A percentile compares a stretch with the other conserved stretches of the same genome.
These are phyloP conservation scores for Prosopocoilus inquinatus DNA, from an alignment of 2,888 invertebrate species.

Conservation along the genomic window DNA sequence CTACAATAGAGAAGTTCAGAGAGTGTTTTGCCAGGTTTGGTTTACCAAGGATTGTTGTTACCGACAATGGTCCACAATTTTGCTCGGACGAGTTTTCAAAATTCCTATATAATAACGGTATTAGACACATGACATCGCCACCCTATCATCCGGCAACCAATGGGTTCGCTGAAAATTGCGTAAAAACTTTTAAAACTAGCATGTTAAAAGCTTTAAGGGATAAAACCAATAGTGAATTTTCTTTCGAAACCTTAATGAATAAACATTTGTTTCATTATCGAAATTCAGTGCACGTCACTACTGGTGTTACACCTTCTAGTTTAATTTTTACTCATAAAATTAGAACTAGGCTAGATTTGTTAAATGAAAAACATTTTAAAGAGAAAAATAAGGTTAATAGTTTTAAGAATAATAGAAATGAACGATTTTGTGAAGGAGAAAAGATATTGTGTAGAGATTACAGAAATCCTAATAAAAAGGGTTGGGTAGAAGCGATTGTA, in stretches of 20 bases:
- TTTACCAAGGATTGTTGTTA: conserved; percentile 22
- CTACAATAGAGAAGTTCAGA: conserved; percentile 19
- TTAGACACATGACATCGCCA: conserved; percentile 22
- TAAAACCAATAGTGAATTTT: no score
- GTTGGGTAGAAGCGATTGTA: conserved; percentile 1
- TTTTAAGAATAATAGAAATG: conserved; percentile 4
- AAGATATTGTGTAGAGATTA: conserved; percentile 7
- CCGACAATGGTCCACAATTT: conserved; percentile 27
- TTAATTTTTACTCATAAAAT: not conserved
- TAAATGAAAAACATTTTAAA: not conserved
- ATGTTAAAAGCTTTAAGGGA: no score
- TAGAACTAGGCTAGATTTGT: conserved; percentile 9
- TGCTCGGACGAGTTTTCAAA: conserved; percentile 21
- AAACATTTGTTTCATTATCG: no score
- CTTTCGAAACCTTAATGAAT: no score
- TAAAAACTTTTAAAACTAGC: not conserved
- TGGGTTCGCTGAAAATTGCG: conserved; percentile 1
- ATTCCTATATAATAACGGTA: conserved; percentile 18
- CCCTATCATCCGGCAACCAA: conserved; percentile 18
- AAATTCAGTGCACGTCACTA: not conserved
- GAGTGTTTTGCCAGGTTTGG: conserved; percentile 25
- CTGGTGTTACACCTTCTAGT: conserved; percentile 2
- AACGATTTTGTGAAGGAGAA: conserved; percentile 2
- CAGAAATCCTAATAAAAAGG: conserved; percentile 10
- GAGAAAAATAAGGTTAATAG: not conserved